Conservation (phyloP, 1,140 invertebrate genomes). For the Drosophila chauvacae region DNA sequence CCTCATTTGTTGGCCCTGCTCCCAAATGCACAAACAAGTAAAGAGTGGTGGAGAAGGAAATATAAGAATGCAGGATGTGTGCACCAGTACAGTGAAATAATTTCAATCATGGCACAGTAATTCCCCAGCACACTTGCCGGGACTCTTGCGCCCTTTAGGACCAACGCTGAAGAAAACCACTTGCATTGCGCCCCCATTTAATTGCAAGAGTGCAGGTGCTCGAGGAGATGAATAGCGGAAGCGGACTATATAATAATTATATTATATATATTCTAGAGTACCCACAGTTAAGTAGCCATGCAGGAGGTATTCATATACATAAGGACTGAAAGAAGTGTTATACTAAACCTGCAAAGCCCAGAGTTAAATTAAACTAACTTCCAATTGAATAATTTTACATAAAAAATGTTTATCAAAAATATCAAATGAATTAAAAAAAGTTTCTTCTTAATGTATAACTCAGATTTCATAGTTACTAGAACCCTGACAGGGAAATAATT, state of each 20-base stretch:
- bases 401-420: no score
- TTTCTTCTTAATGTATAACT: background rate
- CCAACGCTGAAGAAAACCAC: conserved; percentile 29
- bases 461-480: background rate
- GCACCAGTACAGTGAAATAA: conserved; percentile 65
- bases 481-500: background rate
- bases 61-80: conserved; percentile 46
- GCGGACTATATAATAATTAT: conserved; percentile 1
- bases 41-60: background rate
- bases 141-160: conserved; percentile 31
- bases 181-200: conserved; percentile 56
- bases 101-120: conserved; percentile 77
- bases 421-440: no score
- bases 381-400: background rate
- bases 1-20: conserved; percentile 41
- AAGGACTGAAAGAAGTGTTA: background rate
- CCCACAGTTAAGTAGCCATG: conserved; percentile 13
- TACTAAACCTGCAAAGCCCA: background rate
- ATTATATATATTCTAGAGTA: conserved; percentile 12
- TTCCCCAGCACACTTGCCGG: conserved; percentile 48
- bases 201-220: conserved; percentile 52
- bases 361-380: background rate
- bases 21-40: conserved; percentile 23
- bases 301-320: background rate
- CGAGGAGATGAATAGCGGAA: conserved; percentile 12